Percentiles rank a stretch among this genome's conserved stretches.
Conservation (phyloP, 2,797 vertebrate species). For the Molossus alvarezi region DNA sequence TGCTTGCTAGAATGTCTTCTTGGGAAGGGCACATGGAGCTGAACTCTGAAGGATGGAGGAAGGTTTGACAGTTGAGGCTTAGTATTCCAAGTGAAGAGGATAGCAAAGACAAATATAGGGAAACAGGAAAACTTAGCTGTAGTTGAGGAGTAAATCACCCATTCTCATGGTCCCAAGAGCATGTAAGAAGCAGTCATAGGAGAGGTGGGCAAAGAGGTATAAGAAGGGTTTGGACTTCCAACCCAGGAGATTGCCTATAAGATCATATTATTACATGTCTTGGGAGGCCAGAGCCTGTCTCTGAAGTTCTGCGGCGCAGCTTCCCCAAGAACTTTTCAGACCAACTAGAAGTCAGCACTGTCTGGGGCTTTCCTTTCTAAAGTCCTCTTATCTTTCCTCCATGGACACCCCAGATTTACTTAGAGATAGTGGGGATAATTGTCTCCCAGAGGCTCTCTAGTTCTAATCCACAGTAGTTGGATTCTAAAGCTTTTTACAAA, state of each 20-base stretch:
- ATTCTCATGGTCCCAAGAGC: neutral
- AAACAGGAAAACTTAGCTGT: neutral
- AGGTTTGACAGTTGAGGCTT: slow-evolving; percentile 2
- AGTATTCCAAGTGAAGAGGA: neutral
- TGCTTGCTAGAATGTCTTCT: neutral
- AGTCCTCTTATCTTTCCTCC: neutral
- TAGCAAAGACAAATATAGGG: neutral
- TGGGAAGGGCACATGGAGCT: neutral
- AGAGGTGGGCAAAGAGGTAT: neutral
- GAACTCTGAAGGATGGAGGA: neutral
- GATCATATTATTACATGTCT: neutral
- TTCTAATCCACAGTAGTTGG: neutral
- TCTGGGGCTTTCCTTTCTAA: neutral
- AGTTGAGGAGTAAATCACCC: neutral
- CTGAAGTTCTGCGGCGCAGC: neutral
- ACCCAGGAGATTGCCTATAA: neutral
- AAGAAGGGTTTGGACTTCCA: slow-evolving; percentile 10
- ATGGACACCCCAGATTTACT: neutral
- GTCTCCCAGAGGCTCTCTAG: neutral
- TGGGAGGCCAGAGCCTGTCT: neutral
- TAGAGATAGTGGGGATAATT: neutral
- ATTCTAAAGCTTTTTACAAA: slow-evolving; percentile 29
- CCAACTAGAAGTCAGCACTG: neutral
- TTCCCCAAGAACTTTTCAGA: neutral
- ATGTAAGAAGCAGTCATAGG: neutral